Evolutionary conservation across 2,888 invertebrate species (phyloP), one percentile per base, ranked within the genome.

Genomic region (Oscheius sp.): DNA sequence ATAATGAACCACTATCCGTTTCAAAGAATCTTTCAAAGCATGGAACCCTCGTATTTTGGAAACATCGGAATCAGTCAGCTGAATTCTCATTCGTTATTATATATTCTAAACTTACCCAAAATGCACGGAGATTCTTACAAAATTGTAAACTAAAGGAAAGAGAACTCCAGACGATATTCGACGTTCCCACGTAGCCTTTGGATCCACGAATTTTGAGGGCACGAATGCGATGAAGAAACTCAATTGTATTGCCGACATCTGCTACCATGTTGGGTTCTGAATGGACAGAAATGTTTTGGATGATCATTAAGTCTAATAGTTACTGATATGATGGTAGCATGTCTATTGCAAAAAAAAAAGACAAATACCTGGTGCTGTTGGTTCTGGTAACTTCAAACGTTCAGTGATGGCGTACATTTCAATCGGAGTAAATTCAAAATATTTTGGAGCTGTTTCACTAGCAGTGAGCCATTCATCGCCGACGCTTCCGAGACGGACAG

Each of bases 401-500:
- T 93, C 92, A 85, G 93, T 94, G 67, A 96, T 91, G n/a, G 95
- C 92, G 87, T 92, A 91, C 28, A 95, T 88, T 92, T 95, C 89
- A 57, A 95, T 87, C 6, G 93, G 92, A 69, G 91, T 91, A 75
- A 94, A 91, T 70, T 90, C 90, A 84, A 91, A 88, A 54, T 83
- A 80, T 38, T 76, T 77, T 20, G 81, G 81, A 5, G 71, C 62
- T 5, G 62, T 63, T 49, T 72, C 70, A 57, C 74, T 75, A 45
- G 70, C 72, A 30, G 71, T 65, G 24, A 80, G 71, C 80, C 80
- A 80, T 22, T 67, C 72, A 32, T 80, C 80, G 49, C 80, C 80
- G 50, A 78, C 63, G 54, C 65, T 70, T 4, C 77, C 77, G 49
- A 80, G 76, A 62, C 79, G 70, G 38, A 74, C 62, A 38, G 79